phyloP scores from a whole-genome alignment of 2,888 invertebrate genomes.

The Stenodema calcarata region DNA sequence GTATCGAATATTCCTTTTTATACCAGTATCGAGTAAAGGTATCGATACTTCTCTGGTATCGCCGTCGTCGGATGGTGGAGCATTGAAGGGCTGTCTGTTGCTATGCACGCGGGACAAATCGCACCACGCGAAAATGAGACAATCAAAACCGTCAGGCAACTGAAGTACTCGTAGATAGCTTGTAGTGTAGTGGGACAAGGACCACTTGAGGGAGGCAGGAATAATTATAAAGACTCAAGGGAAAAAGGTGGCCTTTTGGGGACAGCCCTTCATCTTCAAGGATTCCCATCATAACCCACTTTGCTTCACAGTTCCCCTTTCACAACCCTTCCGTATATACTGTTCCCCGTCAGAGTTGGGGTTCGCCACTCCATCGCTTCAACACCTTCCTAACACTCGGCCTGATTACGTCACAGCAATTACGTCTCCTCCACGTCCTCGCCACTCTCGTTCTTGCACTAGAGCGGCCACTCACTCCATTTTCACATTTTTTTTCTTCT shows the following conservation, averaged over 20 bases:
- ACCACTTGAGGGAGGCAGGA: slow-evolving; percentile 25
- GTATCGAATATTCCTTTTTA: too few relatives aligned
- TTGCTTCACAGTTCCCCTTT: neutral
- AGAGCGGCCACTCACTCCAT: neutral
- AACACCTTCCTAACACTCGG: slow-evolving; percentile 36
- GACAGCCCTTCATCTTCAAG: slow-evolving; percentile 9
- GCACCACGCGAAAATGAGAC: neutral
- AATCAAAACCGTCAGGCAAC: neutral
- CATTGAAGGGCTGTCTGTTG: too few relatives aligned
- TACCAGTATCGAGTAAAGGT: too few relatives aligned
- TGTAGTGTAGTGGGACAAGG: neutral
- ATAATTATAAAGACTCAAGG: slow-evolving; percentile 26
- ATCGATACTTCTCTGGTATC: too few relatives aligned
- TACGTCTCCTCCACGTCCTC: slow-evolving; percentile 29
- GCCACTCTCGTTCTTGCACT: slow-evolving; percentile 1
- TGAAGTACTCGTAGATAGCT: slow-evolving; percentile 3
- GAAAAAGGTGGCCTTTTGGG: slow-evolving; percentile 10
- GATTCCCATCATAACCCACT: neutral
- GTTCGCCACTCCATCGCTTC: neutral
- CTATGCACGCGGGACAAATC: too few relatives aligned
- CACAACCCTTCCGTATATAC: neutral
- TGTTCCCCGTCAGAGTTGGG: neutral
- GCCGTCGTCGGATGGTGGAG: too few relatives aligned
- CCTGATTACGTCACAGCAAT: slow-evolving; percentile 44
- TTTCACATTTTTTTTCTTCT: neutral